Evolutionary conservation across 64 coral and sea anemone genomes (phyloP).

Genomic region (Montipora cactus): DNA sequence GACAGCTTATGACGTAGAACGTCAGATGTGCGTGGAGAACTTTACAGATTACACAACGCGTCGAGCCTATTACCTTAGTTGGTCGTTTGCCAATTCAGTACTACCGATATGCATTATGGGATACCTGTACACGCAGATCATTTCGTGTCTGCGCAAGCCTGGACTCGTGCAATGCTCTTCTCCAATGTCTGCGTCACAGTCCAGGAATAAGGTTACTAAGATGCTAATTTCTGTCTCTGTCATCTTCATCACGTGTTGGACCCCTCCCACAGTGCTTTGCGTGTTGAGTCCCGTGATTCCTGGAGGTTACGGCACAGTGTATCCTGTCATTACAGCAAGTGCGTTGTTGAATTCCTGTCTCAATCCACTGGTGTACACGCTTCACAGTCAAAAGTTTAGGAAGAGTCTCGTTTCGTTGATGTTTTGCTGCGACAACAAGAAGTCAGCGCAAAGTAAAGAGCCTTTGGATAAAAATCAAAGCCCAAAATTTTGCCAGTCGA

Average conservation of each 20-base stretch:
- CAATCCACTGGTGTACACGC: constrained; percentile 61
- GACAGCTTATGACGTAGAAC: background rate
- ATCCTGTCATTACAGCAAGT: background rate
- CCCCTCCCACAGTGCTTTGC: constrained; percentile 19
- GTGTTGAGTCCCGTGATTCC: constrained; percentile 4
- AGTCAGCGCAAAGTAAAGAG: too few relatives aligned
- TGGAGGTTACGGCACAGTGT: background rate
- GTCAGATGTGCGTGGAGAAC: background rate
- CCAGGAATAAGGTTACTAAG: constrained; percentile 41
- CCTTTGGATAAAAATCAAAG: too few relatives aligned
- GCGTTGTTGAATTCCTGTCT: constrained; percentile 49
- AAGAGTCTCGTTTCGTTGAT: background rate
- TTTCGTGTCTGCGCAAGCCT: constrained; percentile 12
- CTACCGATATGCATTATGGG: constrained; percentile 44
- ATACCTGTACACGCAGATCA: constrained; percentile 49
- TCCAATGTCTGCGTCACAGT: background rate
- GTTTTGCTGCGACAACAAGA: background rate
- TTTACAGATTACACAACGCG: background rate
- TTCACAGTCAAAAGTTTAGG: constrained; percentile 58
- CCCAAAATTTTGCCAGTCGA: too few relatives aligned
- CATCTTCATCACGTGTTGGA: constrained; percentile 60
- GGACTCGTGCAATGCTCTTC: background rate
- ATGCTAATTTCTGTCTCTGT: constrained; percentile 44
- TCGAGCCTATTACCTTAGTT: background rate
- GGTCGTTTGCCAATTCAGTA: background rate